Evolutionary conservation across 2,797 vertebrate species (phyloP).

Genomic region (Eulemur albifrons): DNA sequence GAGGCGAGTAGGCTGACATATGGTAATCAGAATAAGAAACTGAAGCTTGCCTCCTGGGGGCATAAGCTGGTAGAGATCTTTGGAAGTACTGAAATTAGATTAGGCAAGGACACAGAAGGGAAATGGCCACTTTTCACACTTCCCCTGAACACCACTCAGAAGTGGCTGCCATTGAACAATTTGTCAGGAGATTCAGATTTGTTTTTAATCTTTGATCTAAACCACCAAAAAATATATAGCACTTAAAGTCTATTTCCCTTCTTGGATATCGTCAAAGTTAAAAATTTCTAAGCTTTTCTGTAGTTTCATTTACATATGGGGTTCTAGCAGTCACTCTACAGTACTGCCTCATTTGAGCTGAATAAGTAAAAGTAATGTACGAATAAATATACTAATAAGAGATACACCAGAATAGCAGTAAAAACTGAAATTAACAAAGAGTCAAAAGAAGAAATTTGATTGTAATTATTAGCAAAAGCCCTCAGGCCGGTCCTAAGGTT

Average conservation of each 20-base stretch:
- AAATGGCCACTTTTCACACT: not conserved
- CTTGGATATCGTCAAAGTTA: not conserved
- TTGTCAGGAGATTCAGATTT: not conserved
- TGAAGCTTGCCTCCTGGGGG: not conserved
- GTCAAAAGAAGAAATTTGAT: not conserved
- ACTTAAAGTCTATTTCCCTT: not conserved
- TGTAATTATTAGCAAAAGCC: conserved; percentile 23
- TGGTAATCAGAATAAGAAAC: not conserved
- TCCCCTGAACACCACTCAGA: not conserved
- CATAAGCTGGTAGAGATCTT: not conserved
- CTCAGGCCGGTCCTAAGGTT: not conserved
- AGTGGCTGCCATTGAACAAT: not conserved
- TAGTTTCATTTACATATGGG: not conserved
- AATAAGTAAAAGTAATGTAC: not conserved
- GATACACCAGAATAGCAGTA: not conserved
- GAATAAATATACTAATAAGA: not conserved
- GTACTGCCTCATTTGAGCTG: not conserved
- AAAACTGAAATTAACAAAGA: conserved; percentile 10
- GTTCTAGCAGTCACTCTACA: not conserved
- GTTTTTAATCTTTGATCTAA: conserved; percentile 32
- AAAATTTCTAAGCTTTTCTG: not conserved
- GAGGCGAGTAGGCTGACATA: not conserved
- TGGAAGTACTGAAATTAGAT: not conserved
- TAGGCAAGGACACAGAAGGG: not conserved
- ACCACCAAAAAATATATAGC: not conserved